Evolutionary conservation across 2,797 vertebrate genomes (phyloP).

Genomic region (Cichlasoma orientale): DNA sequence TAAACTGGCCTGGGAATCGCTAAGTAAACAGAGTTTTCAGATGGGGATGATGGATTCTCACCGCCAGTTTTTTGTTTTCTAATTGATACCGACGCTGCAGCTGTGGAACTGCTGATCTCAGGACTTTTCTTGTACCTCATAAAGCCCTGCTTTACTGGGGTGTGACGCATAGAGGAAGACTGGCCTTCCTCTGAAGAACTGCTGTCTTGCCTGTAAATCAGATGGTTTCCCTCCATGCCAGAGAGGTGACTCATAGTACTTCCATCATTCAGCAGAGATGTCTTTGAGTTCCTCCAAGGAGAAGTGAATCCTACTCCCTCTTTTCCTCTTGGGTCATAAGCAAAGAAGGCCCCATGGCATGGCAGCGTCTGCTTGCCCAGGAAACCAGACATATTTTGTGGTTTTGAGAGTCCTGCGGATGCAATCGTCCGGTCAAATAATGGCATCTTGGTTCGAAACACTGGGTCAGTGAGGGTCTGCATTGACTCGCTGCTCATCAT

Average conservation of each 20-base stretch:
- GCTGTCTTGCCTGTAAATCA: slow-evolving; percentile 76
- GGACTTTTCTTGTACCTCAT: slow-evolving; percentile 67
- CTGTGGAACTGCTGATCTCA: slow-evolving; percentile 49
- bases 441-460: slow-evolving; percentile 82
- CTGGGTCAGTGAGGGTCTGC: slow-evolving; percentile 71
- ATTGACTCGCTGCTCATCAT: slow-evolving; percentile 84
- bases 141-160: slow-evolving; percentile 71
- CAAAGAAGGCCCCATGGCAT: slow-evolving; percentile 84
- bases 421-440: slow-evolving; percentile 74
- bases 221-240: slow-evolving; percentile 68
- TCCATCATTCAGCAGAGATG: slow-evolving; percentile 61
- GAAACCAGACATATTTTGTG: slow-evolving; percentile 61
- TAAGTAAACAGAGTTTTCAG: slow-evolving; percentile 72
- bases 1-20: slow-evolving; percentile 89
- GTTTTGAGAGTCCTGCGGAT: slow-evolving; percentile 61
- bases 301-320: slow-evolving; percentile 63
- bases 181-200: slow-evolving; percentile 65
- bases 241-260: slow-evolving; percentile 70
- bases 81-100: slow-evolving; percentile 48
- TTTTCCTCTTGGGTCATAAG: slow-evolving; percentile 77
- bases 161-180: slow-evolving; percentile 57
- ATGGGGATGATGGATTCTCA: slow-evolving; percentile 42
- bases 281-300: slow-evolving; percentile 74
- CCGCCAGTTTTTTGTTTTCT: slow-evolving; percentile 56
- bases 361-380: slow-evolving; percentile 67